Base-by-base conservation (phyloP, 2,797 vertebrate genomes). In the Phoeniculus purpureus region DNA sequence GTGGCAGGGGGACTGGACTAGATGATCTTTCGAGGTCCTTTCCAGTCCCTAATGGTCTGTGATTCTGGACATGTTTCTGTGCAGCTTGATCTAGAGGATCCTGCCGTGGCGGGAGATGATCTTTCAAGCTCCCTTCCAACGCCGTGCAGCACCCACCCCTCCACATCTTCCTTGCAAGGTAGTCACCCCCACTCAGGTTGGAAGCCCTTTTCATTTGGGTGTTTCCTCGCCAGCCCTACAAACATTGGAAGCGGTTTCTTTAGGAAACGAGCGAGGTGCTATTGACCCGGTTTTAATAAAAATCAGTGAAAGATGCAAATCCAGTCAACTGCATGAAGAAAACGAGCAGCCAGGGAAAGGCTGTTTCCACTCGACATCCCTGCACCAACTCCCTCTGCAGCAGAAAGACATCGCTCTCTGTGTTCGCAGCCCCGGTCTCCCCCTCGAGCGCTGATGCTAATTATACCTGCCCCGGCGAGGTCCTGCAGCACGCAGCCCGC, bases 401-500 rank as follows among this genome's bases (percentile, higher is more conserved):
- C 80, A 92, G 73, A 2, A 4, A 81, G 65, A 93, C 94, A 92
- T 92, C 6, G 83, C 88, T 87, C 87, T 91, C 68, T 80, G 81
- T 72, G 45, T 61, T 87, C 78, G 74, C 85, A 92, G 85, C 65
- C 66, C 47, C 52, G 34, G 48, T 79, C 94, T 72, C 76, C 79
- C 90, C 85, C 48, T 88, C 77, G 87, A 95, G 87, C 34, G 0
- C 70, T 78, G 70, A 58, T 91, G 89, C 92, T 94, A 91, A 92
- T 94, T 92, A 95, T 93, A 95, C 91, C 94, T 91, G 93, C 83
- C 85, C 84, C 21, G 3, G 68, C 11, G 72, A 87, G 94, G 92
- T 96, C 94, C 96, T 92, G 73, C 89, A 96, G 95, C 92, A 93
- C 93, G 87, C 83, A 89, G 89, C 71, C 90, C 93, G 88, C 34